Conservation (phyloP, 2,113 vertebrate species). For the Varanus salvator region DNA sequence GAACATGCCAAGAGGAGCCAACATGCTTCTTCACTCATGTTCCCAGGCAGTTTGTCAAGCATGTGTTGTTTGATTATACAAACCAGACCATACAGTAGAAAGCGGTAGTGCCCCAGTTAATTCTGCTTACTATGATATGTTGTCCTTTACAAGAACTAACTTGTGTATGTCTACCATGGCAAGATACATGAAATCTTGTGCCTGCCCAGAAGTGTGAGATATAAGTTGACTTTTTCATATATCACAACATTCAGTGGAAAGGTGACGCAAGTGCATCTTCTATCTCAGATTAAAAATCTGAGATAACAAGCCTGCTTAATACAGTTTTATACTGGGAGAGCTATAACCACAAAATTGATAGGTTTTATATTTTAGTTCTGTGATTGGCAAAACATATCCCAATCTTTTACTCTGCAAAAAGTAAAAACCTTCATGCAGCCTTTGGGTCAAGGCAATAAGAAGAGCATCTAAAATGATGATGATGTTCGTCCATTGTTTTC, state of each 20-base stretch:
- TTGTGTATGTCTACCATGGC: background rate
- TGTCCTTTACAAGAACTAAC: background rate
- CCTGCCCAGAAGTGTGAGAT: background rate
- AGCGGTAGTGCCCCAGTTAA: background rate
- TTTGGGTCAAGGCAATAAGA: background rate
- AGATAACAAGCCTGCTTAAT: background rate
- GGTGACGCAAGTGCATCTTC: background rate
- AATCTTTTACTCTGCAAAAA: background rate
- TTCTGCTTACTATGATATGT: background rate
- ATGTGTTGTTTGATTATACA: no score
- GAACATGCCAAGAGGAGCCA: no score
- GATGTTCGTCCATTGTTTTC: no score
- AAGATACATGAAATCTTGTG: background rate
- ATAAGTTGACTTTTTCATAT: background rate
- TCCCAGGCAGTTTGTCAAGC: no score
- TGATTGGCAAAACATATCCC: background rate
- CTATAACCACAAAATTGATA: background rate
- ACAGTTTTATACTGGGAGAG: background rate
- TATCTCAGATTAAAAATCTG: background rate
- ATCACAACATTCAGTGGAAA: background rate
- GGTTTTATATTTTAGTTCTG: background rate
- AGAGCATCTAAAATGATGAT: background rate
- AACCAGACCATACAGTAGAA: background rate
- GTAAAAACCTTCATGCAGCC: background rate
- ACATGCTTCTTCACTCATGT: no score